Evolutionary conservation across 2,888 invertebrate genomes (phyloP).

Genomic region (Tenthredo mesomela): DNA sequence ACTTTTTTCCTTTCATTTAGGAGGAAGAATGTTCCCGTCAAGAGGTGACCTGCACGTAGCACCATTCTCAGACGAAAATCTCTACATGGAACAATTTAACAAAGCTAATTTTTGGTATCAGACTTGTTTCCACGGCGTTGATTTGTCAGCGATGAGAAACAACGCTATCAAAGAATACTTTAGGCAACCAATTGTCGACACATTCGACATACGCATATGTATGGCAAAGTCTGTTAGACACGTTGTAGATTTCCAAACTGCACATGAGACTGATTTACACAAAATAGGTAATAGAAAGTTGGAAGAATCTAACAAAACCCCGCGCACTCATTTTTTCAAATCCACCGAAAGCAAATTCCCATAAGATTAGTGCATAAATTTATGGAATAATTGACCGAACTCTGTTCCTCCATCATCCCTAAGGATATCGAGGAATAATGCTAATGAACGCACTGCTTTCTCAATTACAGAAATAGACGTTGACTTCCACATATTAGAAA

Average conservation of each 20-base stretch:
- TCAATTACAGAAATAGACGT: slow-evolving; percentile 90
- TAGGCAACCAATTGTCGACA: slow-evolving; percentile 98
- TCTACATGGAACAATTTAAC: slow-evolving; percentile 98
- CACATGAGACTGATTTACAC: slow-evolving; percentile 96
- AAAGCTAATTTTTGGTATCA: slow-evolving; percentile 99
- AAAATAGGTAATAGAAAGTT: slow-evolving; percentile 83
- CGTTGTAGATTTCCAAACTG: slow-evolving; percentile 95
- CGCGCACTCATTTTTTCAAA: background rate
- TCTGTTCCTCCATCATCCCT: background rate
- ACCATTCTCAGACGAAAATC: slow-evolving; percentile 97
- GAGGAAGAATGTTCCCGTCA: slow-evolving; percentile 98
- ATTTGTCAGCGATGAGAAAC: slow-evolving; percentile 93
- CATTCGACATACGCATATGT: slow-evolving; percentile 98
- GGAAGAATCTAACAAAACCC: no score
- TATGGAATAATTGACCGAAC: background rate
- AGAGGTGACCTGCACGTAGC: slow-evolving; percentile 98
- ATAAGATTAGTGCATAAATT: no score
- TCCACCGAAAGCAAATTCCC: no score
- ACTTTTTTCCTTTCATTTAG: no score
- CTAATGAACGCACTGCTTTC: slow-evolving; percentile 6
- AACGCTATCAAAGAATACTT: slow-evolving; percentile 99
- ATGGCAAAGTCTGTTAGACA: slow-evolving; percentile 96
- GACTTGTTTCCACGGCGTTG: slow-evolving; percentile 98
- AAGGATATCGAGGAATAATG: background rate
- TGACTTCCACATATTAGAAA: slow-evolving; percentile 94